These are phyloP conservation scores for Nemoura dubitans DNA, from an alignment of 2,888 invertebrate species.

Conservation along the genomic window DNA sequence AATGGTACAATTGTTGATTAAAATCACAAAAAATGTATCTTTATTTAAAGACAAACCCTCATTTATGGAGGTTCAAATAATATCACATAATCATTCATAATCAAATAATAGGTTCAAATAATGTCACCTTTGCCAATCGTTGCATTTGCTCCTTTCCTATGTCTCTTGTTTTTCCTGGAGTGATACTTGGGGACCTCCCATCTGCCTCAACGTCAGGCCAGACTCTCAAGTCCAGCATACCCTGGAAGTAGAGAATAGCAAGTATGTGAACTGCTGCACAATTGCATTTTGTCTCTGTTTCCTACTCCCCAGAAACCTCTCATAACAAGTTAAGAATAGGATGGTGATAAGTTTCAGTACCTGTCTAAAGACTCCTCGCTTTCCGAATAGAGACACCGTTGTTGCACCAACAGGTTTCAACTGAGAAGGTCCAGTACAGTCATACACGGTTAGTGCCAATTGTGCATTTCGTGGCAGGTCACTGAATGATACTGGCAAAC, in stretches of 20 bases:
- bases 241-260: conserved; percentile 58
- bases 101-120: not conserved
- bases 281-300: not conserved
- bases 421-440: conserved; percentile 88
- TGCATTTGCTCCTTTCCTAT: conserved; percentile 87
- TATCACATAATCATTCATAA: not conserved
- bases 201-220: conserved; percentile 88
- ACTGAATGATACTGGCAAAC: conserved; percentile 87
- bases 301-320: too few species aligned
- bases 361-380: conserved; percentile 90
- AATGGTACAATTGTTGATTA: too few species aligned
- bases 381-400: conserved; percentile 91
- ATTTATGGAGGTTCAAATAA: too few species aligned
- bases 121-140: conserved; percentile 75
- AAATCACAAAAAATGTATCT: too few species aligned
- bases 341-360: too few species aligned
- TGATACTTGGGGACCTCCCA: conserved; percentile 74
- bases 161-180: conserved; percentile 87
- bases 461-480: conserved; percentile 89
- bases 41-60: too few species aligned
- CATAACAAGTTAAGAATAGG: too few species aligned
- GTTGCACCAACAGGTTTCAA: conserved; percentile 91
- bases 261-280: not conserved
- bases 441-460: conserved; percentile 88
- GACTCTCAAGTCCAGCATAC: conserved; percentile 89